These are phyloP conservation scores for Atrichornis clamosus DNA, from an alignment of 2,113 vertebrate species.

Conservation along the genomic window DNA sequence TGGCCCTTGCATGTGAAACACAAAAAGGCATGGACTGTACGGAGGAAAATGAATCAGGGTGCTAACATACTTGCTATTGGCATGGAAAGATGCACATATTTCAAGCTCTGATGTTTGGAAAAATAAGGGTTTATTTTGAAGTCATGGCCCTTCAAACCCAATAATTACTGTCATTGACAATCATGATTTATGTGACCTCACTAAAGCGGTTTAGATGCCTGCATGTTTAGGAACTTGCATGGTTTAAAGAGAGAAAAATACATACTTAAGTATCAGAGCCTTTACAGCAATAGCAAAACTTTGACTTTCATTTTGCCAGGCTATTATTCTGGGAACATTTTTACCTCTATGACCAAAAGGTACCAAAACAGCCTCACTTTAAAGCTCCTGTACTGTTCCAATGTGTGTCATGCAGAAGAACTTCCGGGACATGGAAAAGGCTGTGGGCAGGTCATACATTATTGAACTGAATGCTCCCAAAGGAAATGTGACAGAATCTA, in stretches of 20 bases:
- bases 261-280: neutral
- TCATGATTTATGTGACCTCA: neutral
- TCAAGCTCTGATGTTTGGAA: neutral
- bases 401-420: neutral
- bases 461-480: neutral
- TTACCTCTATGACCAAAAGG: neutral
- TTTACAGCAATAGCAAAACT: neutral
- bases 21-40: neutral
- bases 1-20: neutral
- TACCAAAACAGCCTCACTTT: neutral
- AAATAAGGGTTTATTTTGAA: constrained; percentile 18
- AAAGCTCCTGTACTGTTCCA: neutral
- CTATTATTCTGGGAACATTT: neutral
- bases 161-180: constrained; percentile 1
- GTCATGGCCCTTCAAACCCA: neutral
- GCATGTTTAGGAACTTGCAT: neutral
- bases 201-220: neutral
- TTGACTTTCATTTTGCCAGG: neutral
- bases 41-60: neutral
- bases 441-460: neutral
- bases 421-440: neutral
- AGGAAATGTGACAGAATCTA: neutral
- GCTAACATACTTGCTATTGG: neutral
- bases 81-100: neutral
- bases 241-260: neutral